A percentile compares a stretch with the other conserved stretches of the same genome.
phyloP scores from a whole-genome alignment of 2,888 invertebrate species.

The Mimumesa dahlbomi region DNA sequence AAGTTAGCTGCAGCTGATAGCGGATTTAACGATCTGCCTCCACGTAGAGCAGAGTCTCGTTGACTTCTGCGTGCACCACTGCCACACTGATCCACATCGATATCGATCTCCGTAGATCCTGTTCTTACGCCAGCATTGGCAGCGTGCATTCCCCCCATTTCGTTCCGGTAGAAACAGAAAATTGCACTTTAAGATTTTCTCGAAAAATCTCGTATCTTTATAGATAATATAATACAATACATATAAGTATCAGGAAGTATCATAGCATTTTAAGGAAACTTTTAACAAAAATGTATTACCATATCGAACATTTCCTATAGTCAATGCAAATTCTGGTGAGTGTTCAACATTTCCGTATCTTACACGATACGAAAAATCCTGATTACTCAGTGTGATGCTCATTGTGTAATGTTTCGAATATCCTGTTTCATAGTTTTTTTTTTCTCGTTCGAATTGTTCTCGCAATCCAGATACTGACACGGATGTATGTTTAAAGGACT shows the following conservation, averaged over 20 bases:
- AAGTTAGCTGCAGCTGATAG: conserved; percentile 40
- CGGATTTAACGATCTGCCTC: conserved; percentile 57
- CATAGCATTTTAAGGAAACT: too few species aligned
- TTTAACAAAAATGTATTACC: too few species aligned
- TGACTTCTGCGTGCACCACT: conserved; percentile 60
- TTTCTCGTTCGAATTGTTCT: neutral
- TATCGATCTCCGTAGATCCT: conserved; percentile 69
- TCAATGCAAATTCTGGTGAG: too few species aligned
- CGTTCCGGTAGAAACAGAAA: conserved; percentile 2
- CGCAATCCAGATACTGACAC: conserved; percentile 12
- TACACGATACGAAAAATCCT: too few species aligned
- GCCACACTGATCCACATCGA: conserved; percentile 72
- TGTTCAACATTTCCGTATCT: too few species aligned
- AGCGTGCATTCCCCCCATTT: conserved; percentile 18
- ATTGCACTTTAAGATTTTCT: conserved; percentile 13
- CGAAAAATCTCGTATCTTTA: too few species aligned
- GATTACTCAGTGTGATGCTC: too few species aligned
- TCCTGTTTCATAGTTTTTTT: conserved; percentile 25
- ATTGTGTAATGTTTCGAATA: conserved; percentile 22
- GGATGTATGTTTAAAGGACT: conserved; percentile 3
- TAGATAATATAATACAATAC: too few species aligned
- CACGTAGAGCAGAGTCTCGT: conserved; percentile 31
- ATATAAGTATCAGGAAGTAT: too few species aligned
- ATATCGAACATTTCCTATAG: too few species aligned
- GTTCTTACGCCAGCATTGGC: conserved; percentile 47